Percentiles rank a stretch among this genome's conserved stretches.
Conservation (phyloP, 2,113 vertebrate genomes). For the Oreotrochilus melanogaster region DNA sequence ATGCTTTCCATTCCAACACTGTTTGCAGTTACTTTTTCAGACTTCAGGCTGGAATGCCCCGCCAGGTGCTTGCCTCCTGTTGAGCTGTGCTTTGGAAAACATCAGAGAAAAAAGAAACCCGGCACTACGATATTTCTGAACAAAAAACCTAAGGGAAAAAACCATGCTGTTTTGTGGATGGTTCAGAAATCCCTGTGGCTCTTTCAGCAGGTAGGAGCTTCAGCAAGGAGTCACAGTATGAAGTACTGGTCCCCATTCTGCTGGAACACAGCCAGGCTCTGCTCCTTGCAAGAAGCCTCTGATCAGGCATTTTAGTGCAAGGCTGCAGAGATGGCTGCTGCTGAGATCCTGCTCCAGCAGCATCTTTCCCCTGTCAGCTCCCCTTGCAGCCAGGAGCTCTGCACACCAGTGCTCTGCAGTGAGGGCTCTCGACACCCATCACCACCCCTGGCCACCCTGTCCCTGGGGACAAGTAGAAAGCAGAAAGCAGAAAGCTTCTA, state of each 20-base stretch:
- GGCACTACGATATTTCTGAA: rapidly evolving
- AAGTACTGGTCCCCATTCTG: neutral
- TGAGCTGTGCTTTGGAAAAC: neutral
- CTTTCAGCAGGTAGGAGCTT: neutral
- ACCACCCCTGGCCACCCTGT: neutral
- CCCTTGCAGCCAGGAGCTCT: neutral
- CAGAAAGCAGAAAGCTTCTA: neutral
- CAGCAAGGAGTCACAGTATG: rapidly evolving
- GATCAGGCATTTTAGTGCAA: neutral
- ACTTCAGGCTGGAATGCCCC: neutral
- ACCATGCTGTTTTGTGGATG: rapidly evolving
- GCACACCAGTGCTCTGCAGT: too few relatives aligned
- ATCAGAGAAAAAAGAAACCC: neutral
- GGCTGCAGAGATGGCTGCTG: neutral
- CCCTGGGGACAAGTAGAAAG: neutral
- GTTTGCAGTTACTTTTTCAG: neutral
- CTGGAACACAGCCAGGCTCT: rapidly evolving
- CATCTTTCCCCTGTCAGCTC: neutral
- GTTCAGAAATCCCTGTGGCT: neutral
- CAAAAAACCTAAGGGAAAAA: neutral
- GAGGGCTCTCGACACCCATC: too few relatives aligned
- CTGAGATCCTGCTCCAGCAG: too few relatives aligned
- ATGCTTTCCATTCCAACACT: neutral
- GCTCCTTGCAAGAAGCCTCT: neutral
- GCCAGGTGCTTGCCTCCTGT: neutral